Evolutionary conservation across 2,888 invertebrate genomes (phyloP).

Genomic region (Cartodere bifasciata): DNA sequence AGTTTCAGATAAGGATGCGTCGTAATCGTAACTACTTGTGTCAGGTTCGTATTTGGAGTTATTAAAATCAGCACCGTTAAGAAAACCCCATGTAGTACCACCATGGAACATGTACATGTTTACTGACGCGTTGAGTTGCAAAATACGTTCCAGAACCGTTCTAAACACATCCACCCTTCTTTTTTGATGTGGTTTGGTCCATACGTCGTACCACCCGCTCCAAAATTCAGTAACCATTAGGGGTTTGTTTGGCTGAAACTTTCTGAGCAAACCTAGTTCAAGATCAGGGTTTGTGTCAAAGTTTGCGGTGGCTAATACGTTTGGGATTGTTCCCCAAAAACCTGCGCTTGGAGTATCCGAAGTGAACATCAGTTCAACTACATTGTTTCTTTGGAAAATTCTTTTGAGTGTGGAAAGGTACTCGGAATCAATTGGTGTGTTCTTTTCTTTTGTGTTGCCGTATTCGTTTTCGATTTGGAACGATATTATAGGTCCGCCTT

Average conservation of each 20-base stretch:
- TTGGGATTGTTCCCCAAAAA: conserved; percentile 19
- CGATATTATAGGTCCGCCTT: conserved; percentile 78
- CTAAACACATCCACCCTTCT: conserved; percentile 19
- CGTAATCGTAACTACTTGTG: conserved; percentile 46
- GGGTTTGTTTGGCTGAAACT: conserved; percentile 39
- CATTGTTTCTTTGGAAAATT: conserved; percentile 24
- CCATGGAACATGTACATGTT: conserved; percentile 91
- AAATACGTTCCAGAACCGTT: conserved; percentile 22
- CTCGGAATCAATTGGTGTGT: conserved; percentile 29
- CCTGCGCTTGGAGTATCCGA: conserved; percentile 34
- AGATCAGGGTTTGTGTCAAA: conserved; percentile 33
- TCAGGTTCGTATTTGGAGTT: conserved; percentile 24
- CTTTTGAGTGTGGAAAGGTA: conserved; percentile 30
- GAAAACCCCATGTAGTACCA: conserved; percentile 71
- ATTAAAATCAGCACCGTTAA: conserved; percentile 23
- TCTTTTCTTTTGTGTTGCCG: conserved; percentile 44
- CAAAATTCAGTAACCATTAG: conserved; percentile 47
- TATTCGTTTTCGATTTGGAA: conserved; percentile 92
- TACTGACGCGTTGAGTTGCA: conserved; percentile 39
- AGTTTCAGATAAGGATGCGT: conserved; percentile 76
- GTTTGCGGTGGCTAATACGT: conserved; percentile 39
- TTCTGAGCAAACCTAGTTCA: conserved; percentile 33
- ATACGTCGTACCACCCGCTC: conserved; percentile 50
- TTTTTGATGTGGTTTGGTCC: conserved; percentile 32
- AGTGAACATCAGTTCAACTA: conserved; percentile 38